Evolutionary conservation across 2,888 invertebrate species (phyloP).

Genomic region (Amaurobius ferox): DNA sequence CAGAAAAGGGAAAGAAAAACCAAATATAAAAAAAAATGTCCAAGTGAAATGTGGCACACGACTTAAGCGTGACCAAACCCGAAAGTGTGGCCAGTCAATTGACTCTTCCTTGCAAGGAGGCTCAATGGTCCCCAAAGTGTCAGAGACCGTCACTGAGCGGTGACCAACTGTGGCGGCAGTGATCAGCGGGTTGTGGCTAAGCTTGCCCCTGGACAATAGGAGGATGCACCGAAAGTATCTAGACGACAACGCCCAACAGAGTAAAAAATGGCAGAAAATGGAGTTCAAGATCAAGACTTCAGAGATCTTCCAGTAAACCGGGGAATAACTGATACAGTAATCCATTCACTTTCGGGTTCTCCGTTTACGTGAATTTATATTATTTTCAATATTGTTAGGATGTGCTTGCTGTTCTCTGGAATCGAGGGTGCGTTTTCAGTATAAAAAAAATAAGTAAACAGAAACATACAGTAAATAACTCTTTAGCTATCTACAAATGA

Average conservation of each 20-base stretch:
- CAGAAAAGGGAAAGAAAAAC: not conserved
- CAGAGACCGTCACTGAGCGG: constrained; percentile 70
- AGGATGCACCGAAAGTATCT: constrained; percentile 25
- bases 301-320: not conserved
- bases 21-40: constrained; percentile 6
- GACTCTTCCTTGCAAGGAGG: constrained; percentile 31
- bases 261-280: not conserved
- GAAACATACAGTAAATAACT: too few relatives aligned
- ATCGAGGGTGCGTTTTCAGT: too few relatives aligned
- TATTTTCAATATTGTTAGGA: too few relatives aligned
- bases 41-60: constrained; percentile 33
- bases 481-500: too few relatives aligned
- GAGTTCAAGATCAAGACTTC: not conserved
- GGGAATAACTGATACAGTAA: not conserved
- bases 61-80: constrained; percentile 35
- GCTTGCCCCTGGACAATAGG: constrained; percentile 59
- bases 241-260: constrained; percentile 28
- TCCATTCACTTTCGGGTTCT: too few relatives aligned
- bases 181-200: constrained; percentile 70
- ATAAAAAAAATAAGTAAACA: too few relatives aligned
- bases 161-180: constrained; percentile 64
- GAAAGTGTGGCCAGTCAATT: constrained; percentile 49
- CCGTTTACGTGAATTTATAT: too few relatives aligned
- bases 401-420: too few relatives aligned
- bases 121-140: constrained; percentile 71